phyloP scores from a whole-genome alignment of 1,140 invertebrate genomes.

The Drosophila melanica region DNA sequence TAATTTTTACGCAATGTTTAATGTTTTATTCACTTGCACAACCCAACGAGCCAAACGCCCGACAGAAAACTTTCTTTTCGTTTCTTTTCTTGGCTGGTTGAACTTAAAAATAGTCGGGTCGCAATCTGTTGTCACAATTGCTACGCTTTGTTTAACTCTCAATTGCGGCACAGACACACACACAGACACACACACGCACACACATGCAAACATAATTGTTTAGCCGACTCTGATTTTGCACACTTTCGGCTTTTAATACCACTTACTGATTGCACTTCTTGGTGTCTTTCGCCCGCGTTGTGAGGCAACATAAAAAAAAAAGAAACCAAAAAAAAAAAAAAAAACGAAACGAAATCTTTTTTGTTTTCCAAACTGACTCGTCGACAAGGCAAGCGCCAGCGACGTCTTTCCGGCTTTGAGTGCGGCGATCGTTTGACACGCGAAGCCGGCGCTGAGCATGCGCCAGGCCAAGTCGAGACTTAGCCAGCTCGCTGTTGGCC shows the following conservation, averaged over 20 bases:
- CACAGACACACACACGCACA: not conserved
- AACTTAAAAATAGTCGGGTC: constrained; percentile 49
- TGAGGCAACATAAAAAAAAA: constrained; percentile 24
- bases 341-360: constrained; percentile 36
- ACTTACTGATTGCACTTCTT: constrained; percentile 31
- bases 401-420: constrained; percentile 72
- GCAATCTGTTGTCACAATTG: constrained; percentile 59
- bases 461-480: constrained; percentile 35
- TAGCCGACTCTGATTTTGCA: constrained; percentile 69
- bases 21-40: constrained; percentile 44
- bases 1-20: constrained; percentile 63
- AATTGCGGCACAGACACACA: constrained; percentile 42
- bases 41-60: constrained; percentile 23
- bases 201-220: constrained; percentile 9
- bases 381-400: constrained; percentile 47
- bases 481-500: not conserved
- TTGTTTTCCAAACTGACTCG: constrained; percentile 22
- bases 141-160: constrained; percentile 58
- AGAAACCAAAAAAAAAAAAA: constrained; percentile 18
- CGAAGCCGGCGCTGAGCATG: constrained; percentile 57
- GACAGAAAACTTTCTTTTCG: constrained; percentile 60
- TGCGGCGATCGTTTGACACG: constrained; percentile 75
- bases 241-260: constrained; percentile 60
- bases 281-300: not conserved
- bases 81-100: constrained; percentile 68